Evolutionary conservation across 2,797 vertebrate genomes (phyloP).

Genomic region (Sebastes hopkinsi): DNA sequence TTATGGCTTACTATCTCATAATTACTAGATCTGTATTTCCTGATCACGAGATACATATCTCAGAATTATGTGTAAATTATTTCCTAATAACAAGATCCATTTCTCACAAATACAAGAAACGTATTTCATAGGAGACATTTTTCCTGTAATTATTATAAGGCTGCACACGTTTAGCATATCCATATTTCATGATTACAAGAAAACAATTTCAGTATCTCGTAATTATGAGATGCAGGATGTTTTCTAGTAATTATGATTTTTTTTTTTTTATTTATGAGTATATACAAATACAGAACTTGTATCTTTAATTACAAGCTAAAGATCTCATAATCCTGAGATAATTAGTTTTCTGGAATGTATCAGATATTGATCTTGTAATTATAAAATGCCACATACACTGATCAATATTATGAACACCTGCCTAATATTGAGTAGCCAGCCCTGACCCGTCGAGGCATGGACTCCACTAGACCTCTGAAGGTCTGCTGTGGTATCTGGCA

Average conservation of each 20-base stretch:
- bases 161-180: background rate
- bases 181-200: background rate
- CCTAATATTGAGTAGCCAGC: too few relatives aligned
- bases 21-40: background rate
- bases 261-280: background rate
- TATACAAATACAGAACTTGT: background rate
- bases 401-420: too few relatives aligned
- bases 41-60: background rate
- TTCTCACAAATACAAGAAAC: background rate
- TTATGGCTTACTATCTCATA: background rate
- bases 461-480: too few relatives aligned
- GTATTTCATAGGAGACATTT: background rate
- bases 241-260: background rate
- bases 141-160: background rate
- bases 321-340: background rate
- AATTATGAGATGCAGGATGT: background rate
- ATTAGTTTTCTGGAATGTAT: background rate
- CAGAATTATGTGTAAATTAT: background rate
- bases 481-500: too few relatives aligned
- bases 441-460: too few relatives aligned
- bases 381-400: background rate
- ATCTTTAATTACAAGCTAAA: background rate
- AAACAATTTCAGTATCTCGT: background rate
- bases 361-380: background rate
- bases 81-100: background rate